Evolutionary conservation across 2,888 invertebrate genomes (phyloP), one percentile per base, ranked within the genome.

Genomic region (Ormyrus rosae): DNA sequence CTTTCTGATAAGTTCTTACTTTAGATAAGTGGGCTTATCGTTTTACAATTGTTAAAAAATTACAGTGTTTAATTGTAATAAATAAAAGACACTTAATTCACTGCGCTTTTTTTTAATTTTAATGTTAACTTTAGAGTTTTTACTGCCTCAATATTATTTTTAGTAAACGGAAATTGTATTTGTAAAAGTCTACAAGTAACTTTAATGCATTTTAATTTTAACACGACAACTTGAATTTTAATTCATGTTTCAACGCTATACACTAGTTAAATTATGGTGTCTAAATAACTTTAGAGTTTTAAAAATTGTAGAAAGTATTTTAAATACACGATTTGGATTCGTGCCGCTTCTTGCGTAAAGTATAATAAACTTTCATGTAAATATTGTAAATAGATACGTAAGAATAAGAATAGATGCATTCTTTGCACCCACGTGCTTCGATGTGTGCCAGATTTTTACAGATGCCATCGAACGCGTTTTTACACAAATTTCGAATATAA

Each of bases 351-450:
- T 56, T 70, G 50, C 9, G 55, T 56, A 56, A 70, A 63, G 34
- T 19, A 55, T 69, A 76, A 64, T 71, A 76, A 72, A 79, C 72
- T 67, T 71, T 69, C 60, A 55, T 86, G 85, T 86, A 86, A 83
- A 85, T 85, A 85, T 78, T 86, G 85, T 85, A 85, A 85, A 86
- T 85, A 86, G 82, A 64, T 63, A 45, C 9, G 4, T 60, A 68
- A 65, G 19, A 19, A 19, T 19, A 19, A 19, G 53, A 69, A 64
- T 9, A 61, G 64, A 19, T 13, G 53, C n/a, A 60, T 53, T 63
- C 34, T 45, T 65, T 50, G 19, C 67, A 19, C 74, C 55, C 64
- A 48, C 55, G 19, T 64, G 5, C 10, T 6, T 64, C 45, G 6
- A 6, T n/a, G 55, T 48, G 51, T 69, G 69, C 67, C 67, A 76